Base-by-base conservation (phyloP, 2,888 invertebrate species). In the Cheilosia vernalis region DNA sequence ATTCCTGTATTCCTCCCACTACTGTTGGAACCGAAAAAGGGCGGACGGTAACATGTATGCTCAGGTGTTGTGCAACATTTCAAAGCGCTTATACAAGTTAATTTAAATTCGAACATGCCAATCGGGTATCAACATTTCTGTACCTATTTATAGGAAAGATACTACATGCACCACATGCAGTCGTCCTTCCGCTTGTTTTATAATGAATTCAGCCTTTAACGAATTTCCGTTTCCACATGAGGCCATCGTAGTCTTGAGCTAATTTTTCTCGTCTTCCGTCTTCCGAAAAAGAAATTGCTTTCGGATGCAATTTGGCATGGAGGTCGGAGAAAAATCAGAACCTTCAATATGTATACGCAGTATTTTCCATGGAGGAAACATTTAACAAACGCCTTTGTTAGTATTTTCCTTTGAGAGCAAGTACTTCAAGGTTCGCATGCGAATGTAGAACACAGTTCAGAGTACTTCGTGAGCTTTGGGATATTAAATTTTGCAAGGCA, bases 51-150 rank as follows among this genome's bases (percentile, higher is more conserved):
- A 63, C 76, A 76, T 70, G 2, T n/a, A 69, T 58, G 58, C 69
- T 37, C 76, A 70, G 76, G 81, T 82, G 81, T 77, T 82, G 69
- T 82, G 81, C 56, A 77, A 76, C 76, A 63, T 61, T 76, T 63
- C 42, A 60, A 51, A 44, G 63, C 51, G 76, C 76, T 69, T 69
- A 30, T 30, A 69, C 76, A 81, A 63, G 76, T 77, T 77, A 70
- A 82, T 82, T 82, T 70, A 64, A 64, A 76, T 64, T 82, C 70
- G 56, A 64, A 77, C 81, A 82, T 70, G 81, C 13, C 81, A 77
- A 70, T 70, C 37, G 81, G 51, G 10, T 51, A 30, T 42, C 55
- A 49, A 15, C 15, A 17, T 49, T 24, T 4, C 15, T 10, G 21
- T n/a, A n/a, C n/a, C n/a, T 13, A 5, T 21, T 24, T 21, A 15